These are phyloP conservation scores for Trochalopteron elliotii DNA, from an alignment of 2,113 vertebrate species.

Conservation along the genomic window DNA sequence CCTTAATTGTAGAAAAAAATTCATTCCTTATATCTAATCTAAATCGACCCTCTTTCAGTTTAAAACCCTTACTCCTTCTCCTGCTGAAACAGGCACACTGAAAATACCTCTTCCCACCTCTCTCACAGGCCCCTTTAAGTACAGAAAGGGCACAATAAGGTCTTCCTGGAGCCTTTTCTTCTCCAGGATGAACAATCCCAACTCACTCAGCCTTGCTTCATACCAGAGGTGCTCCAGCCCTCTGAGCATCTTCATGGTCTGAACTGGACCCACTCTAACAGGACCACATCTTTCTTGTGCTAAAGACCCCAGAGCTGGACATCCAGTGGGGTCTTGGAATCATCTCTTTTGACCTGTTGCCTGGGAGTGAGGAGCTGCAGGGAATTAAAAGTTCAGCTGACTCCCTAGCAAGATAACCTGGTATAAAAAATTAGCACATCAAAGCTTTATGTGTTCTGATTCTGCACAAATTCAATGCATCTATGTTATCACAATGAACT, in stretches of 20 bases:
- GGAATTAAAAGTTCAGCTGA: background rate
- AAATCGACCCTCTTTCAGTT: background rate
- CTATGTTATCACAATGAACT: background rate
- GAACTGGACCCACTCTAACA: background rate
- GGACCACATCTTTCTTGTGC: background rate
- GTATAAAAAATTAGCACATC: background rate
- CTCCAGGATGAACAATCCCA: background rate
- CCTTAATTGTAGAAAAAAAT: background rate
- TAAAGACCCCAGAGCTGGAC: background rate
- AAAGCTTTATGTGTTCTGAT: background rate
- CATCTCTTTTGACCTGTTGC: background rate
- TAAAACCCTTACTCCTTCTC: background rate
- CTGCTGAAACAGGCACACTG: background rate
- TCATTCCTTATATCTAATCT: background rate
- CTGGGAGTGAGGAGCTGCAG: background rate
- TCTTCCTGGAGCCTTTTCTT: background rate
- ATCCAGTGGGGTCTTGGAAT: background rate
- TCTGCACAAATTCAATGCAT: background rate
- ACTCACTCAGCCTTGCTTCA: fast-evolving
- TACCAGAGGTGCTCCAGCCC: background rate
- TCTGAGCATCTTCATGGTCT: background rate
- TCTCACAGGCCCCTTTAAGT: background rate
- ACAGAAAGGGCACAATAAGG: background rate
- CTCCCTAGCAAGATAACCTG: background rate
- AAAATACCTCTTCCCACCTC: background rate